These are phyloP conservation scores for Ophiodon elongatus DNA, from an alignment of 2,113 vertebrate genomes.

Conservation along the genomic window DNA sequence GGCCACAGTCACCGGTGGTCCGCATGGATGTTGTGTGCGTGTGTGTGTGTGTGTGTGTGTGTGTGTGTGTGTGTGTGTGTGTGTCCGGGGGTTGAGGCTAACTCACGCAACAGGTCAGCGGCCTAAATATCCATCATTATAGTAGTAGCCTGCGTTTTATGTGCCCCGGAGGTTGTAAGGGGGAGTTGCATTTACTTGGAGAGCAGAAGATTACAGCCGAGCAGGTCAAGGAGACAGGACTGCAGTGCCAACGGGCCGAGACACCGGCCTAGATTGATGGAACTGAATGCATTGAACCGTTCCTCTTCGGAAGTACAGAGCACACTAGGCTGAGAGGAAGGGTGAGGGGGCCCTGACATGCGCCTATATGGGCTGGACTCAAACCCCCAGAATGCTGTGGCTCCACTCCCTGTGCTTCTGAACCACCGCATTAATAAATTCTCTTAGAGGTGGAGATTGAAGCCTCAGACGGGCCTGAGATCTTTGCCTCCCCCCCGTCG, in stretches of 20 bases:
- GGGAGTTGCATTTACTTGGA: conserved; percentile 26
- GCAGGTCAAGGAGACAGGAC: conserved; percentile 39
- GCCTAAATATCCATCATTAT: conserved; percentile 10
- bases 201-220: conserved; percentile 56
- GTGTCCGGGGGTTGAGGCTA: background rate
- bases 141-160: background rate
- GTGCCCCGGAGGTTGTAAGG: conserved; percentile 21
- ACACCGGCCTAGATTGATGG: conserved; percentile 33
- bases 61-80: no score
- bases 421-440: background rate
- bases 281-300: background rate
- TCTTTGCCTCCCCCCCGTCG: no score
- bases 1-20: background rate
- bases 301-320: background rate
- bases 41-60: no score
- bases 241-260: conserved; percentile 35
- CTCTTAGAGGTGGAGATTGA: background rate
- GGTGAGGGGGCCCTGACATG: background rate
- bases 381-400: background rate
- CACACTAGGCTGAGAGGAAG: background rate
- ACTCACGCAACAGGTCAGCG: background rate
- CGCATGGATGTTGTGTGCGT: background rate
- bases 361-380: background rate
- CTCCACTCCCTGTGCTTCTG: background rate
- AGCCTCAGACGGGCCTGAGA: background rate